Evolutionary conservation across 2,888 invertebrate species (phyloP), one percentile per base, ranked within the genome.

Genomic region (Drosophila mulleri): DNA sequence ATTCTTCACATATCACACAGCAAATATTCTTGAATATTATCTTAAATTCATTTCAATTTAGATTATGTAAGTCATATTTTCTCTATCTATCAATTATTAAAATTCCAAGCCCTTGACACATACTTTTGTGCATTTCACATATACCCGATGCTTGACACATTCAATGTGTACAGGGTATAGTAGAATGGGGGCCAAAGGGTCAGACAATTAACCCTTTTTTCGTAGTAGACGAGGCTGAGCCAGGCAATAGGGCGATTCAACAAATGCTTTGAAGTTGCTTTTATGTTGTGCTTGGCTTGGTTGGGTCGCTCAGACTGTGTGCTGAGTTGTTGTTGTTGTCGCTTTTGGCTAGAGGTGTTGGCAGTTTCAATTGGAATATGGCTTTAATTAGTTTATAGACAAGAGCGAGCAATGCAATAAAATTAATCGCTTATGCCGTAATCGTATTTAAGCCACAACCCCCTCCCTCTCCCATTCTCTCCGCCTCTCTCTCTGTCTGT

Each of bases 341-440:
- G 39, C 16, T 48, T 9, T 29, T 11, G 50, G 44, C 47, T 16
- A 16, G 50, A 58, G 70, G 60, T 80, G 62, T 53, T 59, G 44
- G 35, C 60, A 54, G 58, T 44, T 58, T 41, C 78, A 78, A 66
- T 68, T 61, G 50, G 37, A 26, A 47, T 64, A 73, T 59, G 48
- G 73, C 81, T 89, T 89, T 80, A 89, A 83, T 89, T 83, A 78
- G 83, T 86, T 88, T 74, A 62, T 68, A 68, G 53, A 57, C 50
- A 75, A 74, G 59, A 75, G 65, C 26, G 60, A 48, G 50, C 67
- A 70, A 75, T 77, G 74, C 71, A 73, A 83, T 86, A 72, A 83
- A 83, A 75, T 78, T 72, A 86, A 80, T 86, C 87, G 87, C 61
- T 86, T 86, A 88, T 83, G 84, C 70, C 52, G 75, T 89, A 89